Percentiles rank a stretch among this genome's conserved stretches.
These are phyloP conservation scores for Eremophila alpestris DNA, from an alignment of 2,797 vertebrate genomes.

Conservation along the genomic window DNA sequence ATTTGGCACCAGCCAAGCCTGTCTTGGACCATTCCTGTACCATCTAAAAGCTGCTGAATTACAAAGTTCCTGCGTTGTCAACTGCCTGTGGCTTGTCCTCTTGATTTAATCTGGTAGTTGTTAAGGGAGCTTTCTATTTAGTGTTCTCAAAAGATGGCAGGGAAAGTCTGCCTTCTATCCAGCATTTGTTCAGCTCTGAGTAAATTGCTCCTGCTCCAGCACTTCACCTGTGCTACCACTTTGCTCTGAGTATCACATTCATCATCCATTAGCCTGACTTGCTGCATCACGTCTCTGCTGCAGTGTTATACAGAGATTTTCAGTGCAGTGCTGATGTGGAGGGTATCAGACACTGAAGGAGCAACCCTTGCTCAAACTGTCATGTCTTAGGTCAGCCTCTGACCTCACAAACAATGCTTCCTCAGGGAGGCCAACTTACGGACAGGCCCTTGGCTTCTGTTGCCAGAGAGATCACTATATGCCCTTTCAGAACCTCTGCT, in stretches of 20 bases:
- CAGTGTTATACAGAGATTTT: neutral
- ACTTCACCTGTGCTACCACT: conserved; percentile 19
- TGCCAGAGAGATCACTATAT: neutral
- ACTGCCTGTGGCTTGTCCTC: neutral
- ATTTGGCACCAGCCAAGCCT: neutral
- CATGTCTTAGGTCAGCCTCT: neutral
- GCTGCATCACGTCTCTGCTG: neutral
- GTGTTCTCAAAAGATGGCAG: neutral
- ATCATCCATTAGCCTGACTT: neutral
- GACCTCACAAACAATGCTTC: neutral
- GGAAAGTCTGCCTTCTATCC: neutral
- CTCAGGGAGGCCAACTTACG: neutral
- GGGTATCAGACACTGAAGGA: neutral
- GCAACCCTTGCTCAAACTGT: neutral
- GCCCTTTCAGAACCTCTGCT: neutral
- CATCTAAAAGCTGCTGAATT: neutral
- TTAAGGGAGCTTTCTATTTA: neutral
- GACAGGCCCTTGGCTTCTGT: neutral
- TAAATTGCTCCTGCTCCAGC: conserved; percentile 31
- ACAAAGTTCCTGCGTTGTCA: neutral
- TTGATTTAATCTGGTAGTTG: conserved; percentile 2
- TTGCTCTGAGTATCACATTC: neutral
- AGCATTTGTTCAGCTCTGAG: conserved; percentile 5
- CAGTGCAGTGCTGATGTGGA: neutral
- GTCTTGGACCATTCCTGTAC: neutral